Base-by-base conservation (phyloP, 2,888 invertebrate genomes). In the Muscina levida region DNA sequence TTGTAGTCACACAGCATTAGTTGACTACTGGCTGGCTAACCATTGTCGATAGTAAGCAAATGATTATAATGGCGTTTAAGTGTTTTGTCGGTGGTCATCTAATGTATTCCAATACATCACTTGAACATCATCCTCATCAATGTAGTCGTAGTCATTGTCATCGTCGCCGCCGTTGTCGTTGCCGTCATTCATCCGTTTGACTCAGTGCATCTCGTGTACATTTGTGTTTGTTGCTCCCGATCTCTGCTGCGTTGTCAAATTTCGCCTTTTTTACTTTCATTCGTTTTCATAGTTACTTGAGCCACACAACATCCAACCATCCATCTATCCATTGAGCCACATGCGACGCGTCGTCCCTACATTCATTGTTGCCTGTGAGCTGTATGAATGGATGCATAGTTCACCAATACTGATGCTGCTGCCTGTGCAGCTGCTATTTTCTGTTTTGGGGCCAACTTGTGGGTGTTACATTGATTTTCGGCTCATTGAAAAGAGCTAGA, bases 171-270 rank as follows among this genome's bases (percentile, higher is more conserved):
- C 62, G 37, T 11, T 4, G n/a, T 42, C 59, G 46, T 22, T 72
- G 53, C 8, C 31, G 31, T 53, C 24, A 24, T 53, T 24, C 24
- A 22, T 53, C 24, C 53, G 2, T 53, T 10, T 17, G 4, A 22
- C 24, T 44, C 65, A 65, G 15, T 13, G 22, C 24, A 65, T 65
- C 46, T 65, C 65, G 22, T 22, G 65, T 31, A 39, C 11, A 5
- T 39, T 1, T 10, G 1, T 15, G 5, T 39, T n/a, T n/a, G 31
- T 8, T 31, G 31, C 31, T 31, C 31, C 8, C 31, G 37, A 48
- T 62, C 37, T 72, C 72, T 74, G 80, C 81, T 53, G 24, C 56
- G 81, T 81, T 81, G 81, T 81, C 81, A 81, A 81, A 77, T 81
- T 81, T 81, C 81, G 37, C 59, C 37, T 73, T 62, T 72, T 62